Base-by-base conservation (phyloP, 2,888 invertebrate genomes). In the Chorisops tibialis region DNA sequence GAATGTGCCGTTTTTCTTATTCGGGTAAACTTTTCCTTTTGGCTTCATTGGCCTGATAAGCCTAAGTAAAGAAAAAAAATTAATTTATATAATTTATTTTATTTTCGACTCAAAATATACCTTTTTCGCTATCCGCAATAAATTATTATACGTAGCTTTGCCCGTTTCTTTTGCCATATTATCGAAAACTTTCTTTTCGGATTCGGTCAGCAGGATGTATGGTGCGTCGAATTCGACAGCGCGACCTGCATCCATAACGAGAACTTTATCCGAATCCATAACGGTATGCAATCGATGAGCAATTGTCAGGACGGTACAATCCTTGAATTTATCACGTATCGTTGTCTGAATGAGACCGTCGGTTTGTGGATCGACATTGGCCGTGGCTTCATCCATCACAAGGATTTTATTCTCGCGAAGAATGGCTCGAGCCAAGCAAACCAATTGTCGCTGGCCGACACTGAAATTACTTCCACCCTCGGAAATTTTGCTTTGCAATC, bases 351-450 rank as follows among this genome's bases (percentile, higher is more conserved):
- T 93, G 39, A 93, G 79, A 3, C 82, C 82, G 78, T 93, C 93
- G 0, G 93, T 93, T 68, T 89, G 89, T 9, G 91, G 91, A 79
- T 96, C 94, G 6, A 95, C 93, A 74, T 94, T 95, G 2, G 95
- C 94, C 0, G 95, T 95, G n/a, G 95, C 95, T 77, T 96, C 96
- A 73, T 96, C 95, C 68, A 96, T 81, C 68, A 95, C 88, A 0
- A 96, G 81, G 67, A 96, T 88, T 67, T 85, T 86, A 75, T 93
- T 94, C 66, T 88, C 88, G 22, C 90, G 83, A 16, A 96, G 79
- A 70, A 96, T 89, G 38, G 95, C 95, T 58, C 96, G 83, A 0
- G 94, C 95, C 63, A 96, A 80, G 74, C 95, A 96, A 49, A 96
- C 87, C 56, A 96, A 79, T 74, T 96, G 96, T 9, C 93, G 81